Base-by-base conservation (phyloP, 2,113 vertebrate species). In the Bujurquina vittata region DNA sequence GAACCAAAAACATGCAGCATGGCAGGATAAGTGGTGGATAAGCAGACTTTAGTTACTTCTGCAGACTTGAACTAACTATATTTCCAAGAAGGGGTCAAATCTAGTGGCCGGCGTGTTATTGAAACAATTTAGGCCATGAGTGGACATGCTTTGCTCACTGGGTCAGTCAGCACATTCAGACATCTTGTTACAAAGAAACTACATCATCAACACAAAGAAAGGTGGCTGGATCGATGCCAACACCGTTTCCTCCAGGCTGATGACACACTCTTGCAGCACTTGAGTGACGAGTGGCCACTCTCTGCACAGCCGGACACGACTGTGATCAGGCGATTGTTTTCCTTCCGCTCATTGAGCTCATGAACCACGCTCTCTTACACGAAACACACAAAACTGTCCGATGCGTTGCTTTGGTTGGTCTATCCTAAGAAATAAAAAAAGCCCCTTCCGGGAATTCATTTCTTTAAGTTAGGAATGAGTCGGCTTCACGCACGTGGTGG, bases 301-400 rank as follows among this genome's bases (percentile, higher is more conserved):
- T 62, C 29, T 33, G 59, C 58, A 60, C 10, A 8, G 1, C 17
- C 20, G 35, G 33, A 26, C 20, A 1, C 11, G 46, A n/a, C 26
- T 10, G 0, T 14, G 18, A 54, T 73, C 67, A 54, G 29, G 18
- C 14, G 6, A 20, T 22, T 0, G 2, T n/a, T 31, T 0, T 55
- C 37, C 31, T 3, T 18, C 29, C 10, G 14, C 2, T 37, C 20
- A 7, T 7, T 74, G n/a, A 37, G 10, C 56, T 23, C 26, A 60
- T 6, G 20, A 60, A 46, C 22, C 31, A 46, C 10, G n/a, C 40
- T 52, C 74, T 26, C 26, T 0, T 31, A 7, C 3, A 9, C 14
- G 18, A 56, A 74, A 52, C 62, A 23, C 58, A 22, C 61, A 7
- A 40, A 9, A n/a, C 5, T 0, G n/a, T 35, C 6, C 46, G 46